A percentile compares a stretch with the other conserved stretches of the same genome.
Evolutionary conservation across 1,140 invertebrate genomes (phyloP).

Genomic region (Octopus bimaculoides): DNA sequence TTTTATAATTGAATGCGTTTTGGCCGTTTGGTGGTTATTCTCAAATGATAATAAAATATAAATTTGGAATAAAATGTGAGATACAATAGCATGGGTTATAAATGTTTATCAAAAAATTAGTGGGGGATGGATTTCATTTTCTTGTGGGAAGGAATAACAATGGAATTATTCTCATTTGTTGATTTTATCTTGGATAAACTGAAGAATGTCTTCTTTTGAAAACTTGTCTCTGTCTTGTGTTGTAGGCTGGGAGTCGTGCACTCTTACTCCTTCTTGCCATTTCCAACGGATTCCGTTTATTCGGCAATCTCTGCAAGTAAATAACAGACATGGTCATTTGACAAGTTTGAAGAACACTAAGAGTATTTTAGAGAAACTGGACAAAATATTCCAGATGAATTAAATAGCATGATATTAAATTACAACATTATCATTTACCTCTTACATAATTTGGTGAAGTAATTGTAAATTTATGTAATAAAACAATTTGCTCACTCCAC

Average conservation of each 20-base stretch:
- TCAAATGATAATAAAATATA: too few relatives aligned
- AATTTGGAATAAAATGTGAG: too few relatives aligned
- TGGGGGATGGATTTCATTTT: too few relatives aligned
- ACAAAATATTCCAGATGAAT: too few relatives aligned
- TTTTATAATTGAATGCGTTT: too few relatives aligned
- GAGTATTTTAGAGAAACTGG: neutral
- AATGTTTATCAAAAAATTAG: too few relatives aligned
- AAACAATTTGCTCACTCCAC: neutral
- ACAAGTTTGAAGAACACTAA: neutral
- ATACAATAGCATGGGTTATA: too few relatives aligned
- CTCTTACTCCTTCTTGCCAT: conserved; percentile 38
- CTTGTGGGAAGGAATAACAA: too few relatives aligned
- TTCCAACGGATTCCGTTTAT: conserved; percentile 31
- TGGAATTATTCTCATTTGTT: neutral
- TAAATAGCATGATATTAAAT: neutral
- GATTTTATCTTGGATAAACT: conserved; percentile 19
- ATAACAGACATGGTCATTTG: conserved; percentile 13
- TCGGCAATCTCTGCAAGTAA: conserved; percentile 38
- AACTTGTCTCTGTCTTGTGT: conserved; percentile 22
- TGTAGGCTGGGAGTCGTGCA: conserved; percentile 34
- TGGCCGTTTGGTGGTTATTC: too few relatives aligned
- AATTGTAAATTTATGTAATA: too few relatives aligned
- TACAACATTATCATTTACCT: neutral
- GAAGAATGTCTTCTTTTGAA: conserved; percentile 24
- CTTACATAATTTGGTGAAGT: neutral